Percentiles rank a stretch among this genome's conserved stretches.
phyloP scores from a whole-genome alignment of 1,140 invertebrate species.

The Triops cancriformis region DNA sequence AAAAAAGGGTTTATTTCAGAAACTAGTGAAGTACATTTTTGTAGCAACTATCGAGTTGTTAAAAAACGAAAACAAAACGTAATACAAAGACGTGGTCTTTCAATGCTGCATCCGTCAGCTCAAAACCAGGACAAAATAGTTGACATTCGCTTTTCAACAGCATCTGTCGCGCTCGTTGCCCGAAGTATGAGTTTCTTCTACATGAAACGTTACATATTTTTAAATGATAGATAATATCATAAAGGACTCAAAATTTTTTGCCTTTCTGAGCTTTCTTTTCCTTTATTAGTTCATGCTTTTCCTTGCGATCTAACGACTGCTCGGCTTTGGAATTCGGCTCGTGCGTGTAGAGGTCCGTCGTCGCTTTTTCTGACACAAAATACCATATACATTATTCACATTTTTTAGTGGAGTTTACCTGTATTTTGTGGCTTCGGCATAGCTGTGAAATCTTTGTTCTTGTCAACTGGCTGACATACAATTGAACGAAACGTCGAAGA shows the following conservation, averaged over 20 bases:
- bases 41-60: background rate
- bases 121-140: too few species aligned
- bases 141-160: too few species aligned
- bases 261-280: background rate
- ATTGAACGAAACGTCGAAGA: background rate
- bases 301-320: background rate
- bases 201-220: too few species aligned
- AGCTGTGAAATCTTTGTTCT: background rate
- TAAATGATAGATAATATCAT: too few species aligned
- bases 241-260: background rate
- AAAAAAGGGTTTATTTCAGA: background rate
- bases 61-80: too few species aligned
- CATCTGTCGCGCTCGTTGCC: too few species aligned
- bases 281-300: background rate
- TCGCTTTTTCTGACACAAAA: background rate
- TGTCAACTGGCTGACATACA: background rate
- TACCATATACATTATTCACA: background rate
- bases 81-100: too few species aligned
- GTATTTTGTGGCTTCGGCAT: conserved; percentile 1
- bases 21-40: background rate
- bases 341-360: background rate
- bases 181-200: too few species aligned
- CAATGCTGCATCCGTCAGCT: too few species aligned
- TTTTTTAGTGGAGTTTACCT: background rate
- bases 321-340: background rate